Evolutionary conservation across 2,113 vertebrate species (phyloP), one percentile per base, ranked within the genome.

Genomic region (Herpetotheres cachinnans): DNA sequence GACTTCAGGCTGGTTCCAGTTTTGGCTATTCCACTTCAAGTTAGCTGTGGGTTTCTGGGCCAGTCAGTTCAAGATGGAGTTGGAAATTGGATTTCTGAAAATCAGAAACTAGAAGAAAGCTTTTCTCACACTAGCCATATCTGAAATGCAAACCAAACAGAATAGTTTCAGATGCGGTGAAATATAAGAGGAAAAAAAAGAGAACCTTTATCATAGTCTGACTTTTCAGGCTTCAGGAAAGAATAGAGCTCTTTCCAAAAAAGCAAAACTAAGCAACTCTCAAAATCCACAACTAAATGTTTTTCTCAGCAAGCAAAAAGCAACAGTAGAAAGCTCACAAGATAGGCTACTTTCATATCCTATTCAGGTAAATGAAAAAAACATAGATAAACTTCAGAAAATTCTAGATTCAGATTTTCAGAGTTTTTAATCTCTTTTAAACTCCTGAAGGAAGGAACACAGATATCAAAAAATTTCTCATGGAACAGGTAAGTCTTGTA

Each of bases 51-150:
- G 8, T 74, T 76, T 84, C 65, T 52, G 19, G 34, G 16, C 11
- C 40, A 61, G 12, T 2, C 16, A 58, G 15, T 61, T 74, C 30
- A 65, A 74, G 32, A 17, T 5, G 13, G 7, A 67, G 4, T 36
- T 82, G 84, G 90, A 61, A 82, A 62, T 0, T 21, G 14, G 19
- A 38, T 50, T 78, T 92, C 44, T 42, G 67, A 69, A 87, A 71
- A 52, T 44, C 7, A 47, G 38, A 67, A 84, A 21, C 2, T 36
- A 69, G 26, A 47, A 50, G 6, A 63, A 46, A 2, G 17, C 2
- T 38, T 90, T 67, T 78, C 40, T 50, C 32, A 42, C 0, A 1
- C 15, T 22, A 85, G 42, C 36, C 0, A 0, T n/a, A 36, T n/a
- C 13, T 71, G 44, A 86, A 86, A 80, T 26, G 52, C 25, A 80